Conservation (phyloP, 1,140 invertebrate species). For the Leptestheria dahalacensis region DNA sequence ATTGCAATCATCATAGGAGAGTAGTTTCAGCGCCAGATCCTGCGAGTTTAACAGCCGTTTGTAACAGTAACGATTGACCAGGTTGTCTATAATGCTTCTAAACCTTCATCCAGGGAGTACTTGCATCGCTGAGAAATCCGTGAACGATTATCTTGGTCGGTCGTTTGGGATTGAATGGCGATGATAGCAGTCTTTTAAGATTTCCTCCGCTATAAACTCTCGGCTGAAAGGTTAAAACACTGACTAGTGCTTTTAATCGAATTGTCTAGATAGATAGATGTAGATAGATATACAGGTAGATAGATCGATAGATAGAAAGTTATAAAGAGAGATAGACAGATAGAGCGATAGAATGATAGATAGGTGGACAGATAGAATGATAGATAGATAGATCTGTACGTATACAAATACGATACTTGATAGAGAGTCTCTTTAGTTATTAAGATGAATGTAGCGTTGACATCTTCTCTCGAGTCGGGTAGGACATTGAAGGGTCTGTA, state of each 20-base stretch:
- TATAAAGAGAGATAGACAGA: too few species aligned
- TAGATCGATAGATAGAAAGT: too few species aligned
- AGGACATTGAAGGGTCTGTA: neutral
- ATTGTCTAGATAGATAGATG: too few species aligned
- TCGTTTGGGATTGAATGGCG: neutral
- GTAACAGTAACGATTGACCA: neutral
- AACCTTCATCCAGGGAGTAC: neutral
- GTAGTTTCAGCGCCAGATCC: conserved; percentile 28
- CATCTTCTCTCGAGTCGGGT: neutral
- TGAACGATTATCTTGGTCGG: neutral
- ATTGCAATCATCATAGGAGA: conserved; percentile 61
- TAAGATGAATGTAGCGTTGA: neutral
- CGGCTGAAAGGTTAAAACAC: too few species aligned
- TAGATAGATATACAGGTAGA: too few species aligned
- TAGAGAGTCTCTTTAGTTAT: neutral
- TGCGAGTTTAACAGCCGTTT: neutral
- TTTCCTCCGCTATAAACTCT: neutral
- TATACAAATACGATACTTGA: neutral
- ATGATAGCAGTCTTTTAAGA: neutral
- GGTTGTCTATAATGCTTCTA: neutral
- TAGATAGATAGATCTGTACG: neutral
- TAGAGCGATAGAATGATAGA: too few species aligned
- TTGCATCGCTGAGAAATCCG: neutral
- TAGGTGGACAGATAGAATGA: too few species aligned
- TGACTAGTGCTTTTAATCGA: too few species aligned